Evolutionary conservation across 92 coral and sea anemone genomes (phyloP), one percentile per base, ranked within the genome.

Genomic region (Meandrina meandrites): DNA sequence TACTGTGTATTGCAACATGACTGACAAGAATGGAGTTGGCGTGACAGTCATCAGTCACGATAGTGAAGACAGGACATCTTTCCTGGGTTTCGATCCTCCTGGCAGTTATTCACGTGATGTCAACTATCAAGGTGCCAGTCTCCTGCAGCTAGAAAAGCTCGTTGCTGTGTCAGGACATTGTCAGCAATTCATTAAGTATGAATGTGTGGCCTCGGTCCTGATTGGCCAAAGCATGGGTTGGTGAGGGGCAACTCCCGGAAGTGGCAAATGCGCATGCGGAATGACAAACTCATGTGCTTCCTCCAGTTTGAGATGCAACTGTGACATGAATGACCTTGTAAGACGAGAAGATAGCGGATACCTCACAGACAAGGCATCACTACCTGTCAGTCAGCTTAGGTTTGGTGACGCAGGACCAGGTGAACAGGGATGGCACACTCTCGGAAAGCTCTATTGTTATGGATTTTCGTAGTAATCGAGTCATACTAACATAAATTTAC

Each of bases 221-320:
- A n/a, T n/a, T n/a, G n/a, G n/a, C n/a, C n/a, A n/a, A n/a, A n/a
- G n/a, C n/a, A n/a, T n/a, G n/a, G n/a, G 69, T 51, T 83, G 87
- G 87, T 79, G 87, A 19, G 87, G 87, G 1, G 87, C 79, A 24
- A n/a, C 79, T 18, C 42, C 45, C n/a, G 76, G 76, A 74, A 83
- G 87, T 70, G 80, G 74, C 30, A 76, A 85, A 40, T 85, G 88
- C 70, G 81, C 88, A 75, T 85, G 88, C 71, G 88, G 88, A 40
- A 40, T 40, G 45, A 40, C 45, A 2, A 40, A 40, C 45, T 40
- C 45, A 6, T 40, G 51, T 6, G 45, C 2, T 40, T 2, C 6
- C 6, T 6, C 6, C 45, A 6, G 45, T 40, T 40, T 2, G 2
- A 6, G 45, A 2, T 64, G 78, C 79, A 82, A 64, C 78, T 82